These are phyloP conservation scores for Diabrotica virgifera DNA, from an alignment of 1,140 invertebrate genomes.

Conservation along the genomic window DNA sequence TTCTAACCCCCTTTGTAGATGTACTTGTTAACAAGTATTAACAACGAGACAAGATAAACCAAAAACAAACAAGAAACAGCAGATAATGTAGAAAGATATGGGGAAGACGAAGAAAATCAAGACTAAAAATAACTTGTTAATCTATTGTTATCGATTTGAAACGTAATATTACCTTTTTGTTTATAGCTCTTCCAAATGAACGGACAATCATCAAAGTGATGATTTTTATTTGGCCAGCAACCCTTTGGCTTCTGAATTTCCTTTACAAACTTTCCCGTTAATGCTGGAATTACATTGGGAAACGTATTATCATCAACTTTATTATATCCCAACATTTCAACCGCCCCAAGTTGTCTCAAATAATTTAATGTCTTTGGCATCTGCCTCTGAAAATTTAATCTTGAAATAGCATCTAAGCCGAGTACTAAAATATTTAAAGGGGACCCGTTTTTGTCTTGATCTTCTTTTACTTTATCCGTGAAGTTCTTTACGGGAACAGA, in stretches of 20 bases:
- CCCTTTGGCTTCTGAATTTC: slow-evolving; percentile 58
- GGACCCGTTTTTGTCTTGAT: slow-evolving; percentile 21
- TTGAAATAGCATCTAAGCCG: slow-evolving; percentile 84
- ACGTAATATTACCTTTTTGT: slow-evolving; percentile 42
- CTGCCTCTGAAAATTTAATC: slow-evolving; percentile 78
- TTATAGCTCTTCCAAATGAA: slow-evolving; percentile 78
- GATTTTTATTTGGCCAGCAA: slow-evolving; percentile 54
- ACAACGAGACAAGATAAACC: no score
- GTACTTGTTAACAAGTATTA: no score
- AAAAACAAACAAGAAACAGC: no score
- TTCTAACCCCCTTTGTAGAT: no score
- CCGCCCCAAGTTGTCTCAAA: slow-evolving; percentile 59
- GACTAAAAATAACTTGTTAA: no score
- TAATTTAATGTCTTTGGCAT: slow-evolving; percentile 69
- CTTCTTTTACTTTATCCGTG: no score
- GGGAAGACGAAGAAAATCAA: no score
- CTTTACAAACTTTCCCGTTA: slow-evolving; percentile 62
- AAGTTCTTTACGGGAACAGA: slow-evolving; percentile 58
- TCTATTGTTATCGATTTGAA: no score
- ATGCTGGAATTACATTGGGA: slow-evolving; percentile 72
- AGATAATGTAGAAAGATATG: no score
- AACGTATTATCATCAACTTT: slow-evolving; percentile 83
- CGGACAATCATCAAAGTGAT: slow-evolving; percentile 65
- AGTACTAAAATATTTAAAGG: slow-evolving; percentile 68
- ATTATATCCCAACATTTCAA: slow-evolving; percentile 75